Conservation (phyloP, 2,797 vertebrate genomes). For the Mus spretus region DNA sequence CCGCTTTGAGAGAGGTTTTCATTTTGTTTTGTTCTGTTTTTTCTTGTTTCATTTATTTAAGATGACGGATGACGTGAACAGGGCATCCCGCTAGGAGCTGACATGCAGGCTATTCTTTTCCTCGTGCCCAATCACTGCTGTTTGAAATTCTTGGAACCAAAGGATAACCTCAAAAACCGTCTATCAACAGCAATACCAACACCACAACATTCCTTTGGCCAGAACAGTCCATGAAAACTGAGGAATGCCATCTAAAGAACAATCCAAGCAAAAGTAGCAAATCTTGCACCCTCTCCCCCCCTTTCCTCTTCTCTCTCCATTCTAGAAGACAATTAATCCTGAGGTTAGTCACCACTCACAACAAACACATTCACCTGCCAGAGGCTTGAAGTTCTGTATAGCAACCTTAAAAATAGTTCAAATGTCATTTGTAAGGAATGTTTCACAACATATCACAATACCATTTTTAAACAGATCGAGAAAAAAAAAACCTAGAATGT, state of each 20-base stretch:
- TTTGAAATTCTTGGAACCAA: conserved; percentile 44
- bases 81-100: background rate
- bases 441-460: conserved; percentile 43
- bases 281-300: background rate
- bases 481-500: background rate
- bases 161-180: conserved; percentile 4
- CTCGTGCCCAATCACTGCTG: background rate
- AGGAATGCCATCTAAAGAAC: background rate
- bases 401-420: conserved; percentile 62
- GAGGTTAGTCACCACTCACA: conserved; percentile 20
- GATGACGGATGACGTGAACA: background rate
- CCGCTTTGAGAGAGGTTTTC: conserved; percentile 24
- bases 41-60: conserved; percentile 23
- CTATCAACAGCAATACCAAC: conserved; percentile 45
- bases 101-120: conserved; percentile 42
- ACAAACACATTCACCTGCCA: background rate
- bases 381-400: background rate
- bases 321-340: conserved; percentile 44
- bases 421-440: conserved; percentile 40
- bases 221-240: conserved; percentile 4
- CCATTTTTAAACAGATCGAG: conserved; percentile 39
- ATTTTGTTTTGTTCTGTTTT: background rate
- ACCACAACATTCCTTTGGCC: conserved; percentile 46
- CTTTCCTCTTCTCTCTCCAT: conserved; percentile 12
- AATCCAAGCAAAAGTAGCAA: conserved; percentile 45